Evolutionary conservation across 2,888 invertebrate genomes (phyloP), one percentile per base, ranked within the genome.

Genomic region (Nezara viridula): DNA sequence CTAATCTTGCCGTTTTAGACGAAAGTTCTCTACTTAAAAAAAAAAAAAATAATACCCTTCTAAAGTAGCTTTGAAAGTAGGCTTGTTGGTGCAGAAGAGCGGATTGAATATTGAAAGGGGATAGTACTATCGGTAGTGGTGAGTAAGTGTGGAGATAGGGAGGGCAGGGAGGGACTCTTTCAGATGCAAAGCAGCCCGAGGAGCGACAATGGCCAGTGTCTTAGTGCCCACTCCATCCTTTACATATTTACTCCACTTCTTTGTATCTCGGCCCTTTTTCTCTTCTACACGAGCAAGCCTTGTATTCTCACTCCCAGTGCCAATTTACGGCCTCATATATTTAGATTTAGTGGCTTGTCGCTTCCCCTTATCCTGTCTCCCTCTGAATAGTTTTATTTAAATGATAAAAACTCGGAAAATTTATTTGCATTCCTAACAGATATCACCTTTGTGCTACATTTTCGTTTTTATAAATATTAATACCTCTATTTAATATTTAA

Each of bases 191-290:
- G 81, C 81, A 81, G 81, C 44, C 40, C 37, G 37, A 24, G 81
- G 5, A 12, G 44, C 81, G 81, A 81, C 81, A 81, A 81, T 81
- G 81, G 44, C 6, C 81, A 81, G 37, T 81, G 81, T 81, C 81
- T 81, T 81, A 81, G 81, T 81, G 81, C 81, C 81, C n/a, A n/a
- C 44, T 55, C 86, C 85, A 90, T 50, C 86, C 88, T 86, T 77
- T 90, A 86, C 89, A 88, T 90, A 81, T 91, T 52, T 90, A 49
- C 88, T 66, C 44, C 73, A 40, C 89, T 88, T 44, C 89, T 66
- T 90, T 88, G 86, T 88, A 86, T 73, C 88, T 87, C 87, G 89
- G 89, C 50, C 88, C 77, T 49, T 49, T 14, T 73, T 32, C 86
- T 73, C 73, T 66, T 60, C 85, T 44, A 40, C 52, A 50, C 85